Conservation (phyloP, 2,797 vertebrate genomes). For the Toxotes lorentzi region DNA sequence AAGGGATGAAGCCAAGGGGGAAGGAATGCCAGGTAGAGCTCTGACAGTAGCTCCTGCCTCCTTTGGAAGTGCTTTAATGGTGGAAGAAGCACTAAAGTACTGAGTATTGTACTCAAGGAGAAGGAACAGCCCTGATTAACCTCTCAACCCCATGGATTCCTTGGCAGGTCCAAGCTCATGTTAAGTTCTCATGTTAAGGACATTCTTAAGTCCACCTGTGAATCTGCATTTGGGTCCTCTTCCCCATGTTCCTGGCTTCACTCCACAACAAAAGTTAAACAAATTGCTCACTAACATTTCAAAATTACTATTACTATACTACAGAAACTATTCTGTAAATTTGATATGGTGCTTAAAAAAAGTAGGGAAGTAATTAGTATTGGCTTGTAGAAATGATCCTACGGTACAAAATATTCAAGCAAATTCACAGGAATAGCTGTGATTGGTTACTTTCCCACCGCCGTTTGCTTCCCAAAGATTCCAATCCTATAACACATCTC, state of each 20-base stretch:
- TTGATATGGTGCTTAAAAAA: background rate
- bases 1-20: slow-evolving; percentile 21
- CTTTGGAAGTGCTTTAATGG: slow-evolving; percentile 8
- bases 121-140: slow-evolving; percentile 8
- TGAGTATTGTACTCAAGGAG: background rate
- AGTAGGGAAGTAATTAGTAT: background rate
- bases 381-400: background rate
- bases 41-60: slow-evolving; percentile 24
- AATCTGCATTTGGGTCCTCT: too few relatives aligned
- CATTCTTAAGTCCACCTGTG: too few relatives aligned
- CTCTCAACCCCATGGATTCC: slow-evolving; percentile 10
- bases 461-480: slow-evolving; percentile 34
- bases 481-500: slow-evolving; percentile 31
- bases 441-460: background rate
- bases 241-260: too few relatives aligned
- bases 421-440: background rate
- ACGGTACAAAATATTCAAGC: background rate
- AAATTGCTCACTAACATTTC: background rate
- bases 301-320: background rate
- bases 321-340: background rate
- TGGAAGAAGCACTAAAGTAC: slow-evolving; percentile 8
- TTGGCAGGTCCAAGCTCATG: background rate
- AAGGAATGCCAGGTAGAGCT: slow-evolving; percentile 39
- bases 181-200: too few relatives aligned
- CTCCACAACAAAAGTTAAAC: background rate